Base-by-base conservation (phyloP, 1,140 invertebrate genomes). In the Halictus rubicundus region DNA sequence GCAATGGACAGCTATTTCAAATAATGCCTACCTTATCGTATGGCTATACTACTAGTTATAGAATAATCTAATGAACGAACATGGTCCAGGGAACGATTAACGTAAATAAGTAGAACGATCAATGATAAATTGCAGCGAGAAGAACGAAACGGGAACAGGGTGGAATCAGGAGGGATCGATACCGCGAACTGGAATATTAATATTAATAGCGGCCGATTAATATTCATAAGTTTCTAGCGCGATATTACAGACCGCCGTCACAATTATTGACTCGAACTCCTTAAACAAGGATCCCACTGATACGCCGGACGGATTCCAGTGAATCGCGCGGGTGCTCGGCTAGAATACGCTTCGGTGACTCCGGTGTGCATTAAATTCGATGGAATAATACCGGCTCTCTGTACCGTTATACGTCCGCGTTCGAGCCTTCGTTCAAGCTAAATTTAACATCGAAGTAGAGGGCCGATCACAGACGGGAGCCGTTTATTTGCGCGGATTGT, bases 381-480 rank as follows among this genome's bases (percentile, higher is more conserved):
- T 27, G 39, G 25, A 7, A 32, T 46, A 70, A n/a, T 32, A 21
- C 39, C n/a, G 25, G 21, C 37, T 37, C 37, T 25, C 54, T 23
- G 59, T 77, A 42, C 60, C 78, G 66, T 57, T 46, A 77, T 70
- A 46, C 42, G 61, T 21, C 57, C 46, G 21, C 25, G 27, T 37
- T 37, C 59, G 60, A 59, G 71, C 68, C 66, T 65, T 71, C 63
- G 68, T 65, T 82, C 68, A 23, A 8, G 46, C 46, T 42, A 52
- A 73, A 83, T 83, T 69, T 52, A 79, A 74, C 79, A 52, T 21
- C 59, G n/a, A 71, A 70, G 46, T 27, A 27, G 23, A 39, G n/a
- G n/a, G 23, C 19, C 14, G 25, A 54, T 52, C 69, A 68, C 59
- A 37, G 52, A 66, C 60, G 60, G 66, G 61, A 10, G 42, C 42